phyloP scores from a whole-genome alignment of 2,113 vertebrate species.

The Oophaga pumilio region DNA sequence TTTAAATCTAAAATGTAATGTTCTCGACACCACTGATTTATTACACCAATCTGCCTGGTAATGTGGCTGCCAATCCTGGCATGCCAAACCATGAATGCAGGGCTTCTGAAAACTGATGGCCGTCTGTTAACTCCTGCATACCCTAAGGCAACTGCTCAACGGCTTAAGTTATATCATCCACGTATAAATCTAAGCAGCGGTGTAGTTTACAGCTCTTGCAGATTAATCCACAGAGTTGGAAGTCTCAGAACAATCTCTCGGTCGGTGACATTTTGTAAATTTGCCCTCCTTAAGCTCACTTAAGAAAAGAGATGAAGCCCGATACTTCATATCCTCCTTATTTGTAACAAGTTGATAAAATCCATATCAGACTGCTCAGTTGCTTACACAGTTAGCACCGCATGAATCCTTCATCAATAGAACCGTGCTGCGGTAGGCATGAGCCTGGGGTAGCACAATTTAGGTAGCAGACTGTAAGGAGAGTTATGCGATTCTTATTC shows the following conservation, averaged over 20 bases:
- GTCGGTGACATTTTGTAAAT: neutral
- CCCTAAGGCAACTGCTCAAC: neutral
- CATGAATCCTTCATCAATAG: neutral
- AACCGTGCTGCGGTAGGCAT: neutral
- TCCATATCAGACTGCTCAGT: neutral
- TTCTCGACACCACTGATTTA: conserved; percentile 37
- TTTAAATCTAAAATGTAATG: conserved; percentile 43
- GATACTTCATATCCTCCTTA: neutral
- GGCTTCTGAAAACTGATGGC: neutral
- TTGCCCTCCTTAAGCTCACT: neutral
- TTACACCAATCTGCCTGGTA: conserved; percentile 23
- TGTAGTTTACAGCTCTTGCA: neutral
- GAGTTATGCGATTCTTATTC: too few species aligned
- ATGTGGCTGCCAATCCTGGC: conserved; percentile 13
- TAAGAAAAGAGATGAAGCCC: neutral
- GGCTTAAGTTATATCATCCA: neutral
- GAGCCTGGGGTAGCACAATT: neutral
- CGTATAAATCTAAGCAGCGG: neutral
- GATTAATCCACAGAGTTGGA: neutral
- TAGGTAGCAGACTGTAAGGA: too few species aligned
- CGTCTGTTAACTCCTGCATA: neutral
- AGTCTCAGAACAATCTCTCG: neutral
- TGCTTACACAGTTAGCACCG: neutral
- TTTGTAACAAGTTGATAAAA: neutral
- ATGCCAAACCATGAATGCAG: neutral